A percentile compares a stretch with the other conserved stretches of the same genome.
These are phyloP conservation scores for Holotrichia oblita DNA, from an alignment of 1,140 invertebrate genomes.

Conservation along the genomic window DNA sequence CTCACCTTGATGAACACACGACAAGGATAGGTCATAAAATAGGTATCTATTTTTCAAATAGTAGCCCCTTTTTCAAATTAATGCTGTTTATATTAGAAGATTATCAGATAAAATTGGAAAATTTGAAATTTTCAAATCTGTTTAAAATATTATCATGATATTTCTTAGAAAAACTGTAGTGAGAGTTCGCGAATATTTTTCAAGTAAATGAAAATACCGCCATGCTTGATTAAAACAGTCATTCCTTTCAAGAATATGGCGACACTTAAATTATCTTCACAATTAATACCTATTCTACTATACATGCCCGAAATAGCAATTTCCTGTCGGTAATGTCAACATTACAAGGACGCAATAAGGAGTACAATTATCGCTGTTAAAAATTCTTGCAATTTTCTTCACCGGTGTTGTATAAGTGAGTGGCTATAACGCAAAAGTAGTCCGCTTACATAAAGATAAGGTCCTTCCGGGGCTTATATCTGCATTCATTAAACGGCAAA, in stretches of 20 bases:
- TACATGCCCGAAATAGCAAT: not conserved
- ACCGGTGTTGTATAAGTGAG: not conserved
- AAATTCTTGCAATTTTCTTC: slow-evolving; percentile 17
- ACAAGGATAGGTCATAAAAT: no score
- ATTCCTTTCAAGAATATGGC: not conserved
- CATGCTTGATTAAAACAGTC: no score
- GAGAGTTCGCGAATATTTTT: no score
- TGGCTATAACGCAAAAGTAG: not conserved
- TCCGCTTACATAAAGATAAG: slow-evolving; percentile 4
- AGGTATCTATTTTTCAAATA: no score
- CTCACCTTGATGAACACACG: no score
- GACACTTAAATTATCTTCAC: slow-evolving; percentile 6
- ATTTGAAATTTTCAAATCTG: no score
- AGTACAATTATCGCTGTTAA: slow-evolving; percentile 2
- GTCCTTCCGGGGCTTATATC: not conserved
- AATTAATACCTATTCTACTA: slow-evolving; percentile 4
- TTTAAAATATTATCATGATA: no score
- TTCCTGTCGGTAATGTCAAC: not conserved
- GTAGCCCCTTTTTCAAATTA: no score
- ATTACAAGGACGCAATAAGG: not conserved
- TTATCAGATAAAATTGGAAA: no score
- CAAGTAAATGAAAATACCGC: no score
- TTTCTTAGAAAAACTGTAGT: no score
- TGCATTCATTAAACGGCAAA: slow-evolving; percentile 3
- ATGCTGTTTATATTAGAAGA: no score